Percentiles rank a stretch among this genome's conserved stretches.
Evolutionary conservation across 2,113 vertebrate species (phyloP).

Genomic region (Sterna hirundo): DNA sequence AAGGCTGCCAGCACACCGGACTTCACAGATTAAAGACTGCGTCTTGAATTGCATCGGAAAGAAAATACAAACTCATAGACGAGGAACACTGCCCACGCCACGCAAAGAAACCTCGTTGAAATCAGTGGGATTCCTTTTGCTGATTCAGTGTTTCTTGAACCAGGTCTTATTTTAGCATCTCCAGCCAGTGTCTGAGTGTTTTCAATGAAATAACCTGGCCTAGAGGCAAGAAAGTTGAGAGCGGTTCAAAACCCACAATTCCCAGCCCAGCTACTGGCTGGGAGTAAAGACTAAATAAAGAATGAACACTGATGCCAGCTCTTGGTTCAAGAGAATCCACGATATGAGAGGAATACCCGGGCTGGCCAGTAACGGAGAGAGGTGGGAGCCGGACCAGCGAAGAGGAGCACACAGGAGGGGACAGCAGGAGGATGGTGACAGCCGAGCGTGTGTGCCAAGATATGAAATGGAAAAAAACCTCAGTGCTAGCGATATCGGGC

Average conservation of each 20-base stretch:
- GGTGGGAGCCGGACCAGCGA: background rate
- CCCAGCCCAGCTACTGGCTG: background rate
- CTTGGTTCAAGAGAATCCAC: background rate
- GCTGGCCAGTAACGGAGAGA: background rate
- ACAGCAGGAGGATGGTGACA: fast-evolving
- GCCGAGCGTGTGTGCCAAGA: fast-evolving
- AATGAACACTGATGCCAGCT: background rate
- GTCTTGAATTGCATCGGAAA: background rate
- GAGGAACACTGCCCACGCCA: fast-evolving
- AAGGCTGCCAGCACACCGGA: background rate
- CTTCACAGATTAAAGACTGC: background rate
- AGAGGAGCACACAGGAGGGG: background rate
- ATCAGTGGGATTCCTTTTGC: background rate
- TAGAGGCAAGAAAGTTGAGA: background rate
- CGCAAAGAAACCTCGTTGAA: background rate
- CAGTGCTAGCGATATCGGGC: background rate
- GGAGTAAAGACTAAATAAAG: background rate
- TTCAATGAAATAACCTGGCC: background rate
- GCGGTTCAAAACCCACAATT: background rate
- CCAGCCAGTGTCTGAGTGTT: background rate
- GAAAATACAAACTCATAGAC: fast-evolving
- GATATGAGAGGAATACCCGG: fast-evolving
- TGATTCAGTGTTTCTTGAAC: background rate
- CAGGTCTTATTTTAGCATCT: background rate
- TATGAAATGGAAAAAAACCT: background rate